These are phyloP conservation scores for Hipposideros larvatus DNA, from an alignment of 2,797 vertebrate species.

Conservation along the genomic window DNA sequence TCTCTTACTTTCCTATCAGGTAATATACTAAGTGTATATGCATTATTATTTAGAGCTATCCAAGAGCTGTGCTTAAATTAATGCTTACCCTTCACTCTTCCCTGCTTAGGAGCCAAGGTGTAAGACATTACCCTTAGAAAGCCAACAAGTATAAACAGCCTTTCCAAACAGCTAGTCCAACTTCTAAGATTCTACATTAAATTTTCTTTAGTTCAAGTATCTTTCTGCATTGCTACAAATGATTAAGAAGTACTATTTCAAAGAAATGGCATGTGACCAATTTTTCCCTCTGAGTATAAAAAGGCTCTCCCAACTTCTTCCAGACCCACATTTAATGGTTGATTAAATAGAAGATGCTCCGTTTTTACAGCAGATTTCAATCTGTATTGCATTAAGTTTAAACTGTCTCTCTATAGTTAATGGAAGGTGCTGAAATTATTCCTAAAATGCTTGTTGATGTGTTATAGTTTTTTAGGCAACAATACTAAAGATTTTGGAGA, in stretches of 20 bases:
- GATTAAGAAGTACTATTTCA: conserved; percentile 47
- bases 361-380: conserved; percentile 23
- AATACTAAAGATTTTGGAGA: conserved; percentile 15
- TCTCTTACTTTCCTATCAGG: not conserved
- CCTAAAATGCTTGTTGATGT: not conserved
- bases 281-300: not conserved
- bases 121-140: not conserved
- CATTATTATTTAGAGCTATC: not conserved
- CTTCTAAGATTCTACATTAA: not conserved
- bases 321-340: not conserved
- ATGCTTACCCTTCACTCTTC: not conserved
- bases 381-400: conserved; percentile 9
- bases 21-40: not conserved
- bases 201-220: conserved; percentile 10
- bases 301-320: not conserved
- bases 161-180: conserved; percentile 8
- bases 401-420: not conserved
- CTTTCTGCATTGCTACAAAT: not conserved
- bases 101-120: not conserved
- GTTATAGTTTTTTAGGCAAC: not conserved
- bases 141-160: not conserved
- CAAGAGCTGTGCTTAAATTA: not conserved
- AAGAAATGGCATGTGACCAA: conserved; percentile 42
- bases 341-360: not conserved
- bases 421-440: not conserved